Conservation (phyloP, 2,888 invertebrate genomes). For the Tenthredo scrophulariae region DNA sequence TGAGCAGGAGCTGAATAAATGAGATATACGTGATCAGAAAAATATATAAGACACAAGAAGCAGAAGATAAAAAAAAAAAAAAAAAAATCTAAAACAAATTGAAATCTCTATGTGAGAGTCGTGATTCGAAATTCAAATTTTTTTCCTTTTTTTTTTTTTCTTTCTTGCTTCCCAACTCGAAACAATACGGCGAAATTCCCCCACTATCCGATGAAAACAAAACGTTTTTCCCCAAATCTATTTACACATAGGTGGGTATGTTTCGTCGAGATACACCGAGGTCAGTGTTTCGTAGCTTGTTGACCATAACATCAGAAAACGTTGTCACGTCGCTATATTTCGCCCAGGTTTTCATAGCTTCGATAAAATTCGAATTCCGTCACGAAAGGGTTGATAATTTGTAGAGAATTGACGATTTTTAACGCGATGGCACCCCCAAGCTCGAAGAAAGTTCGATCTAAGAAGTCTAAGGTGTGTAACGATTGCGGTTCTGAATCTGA, state of each 20-base stretch:
- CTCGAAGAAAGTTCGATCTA: not conserved
- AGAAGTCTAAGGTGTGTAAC: not conserved
- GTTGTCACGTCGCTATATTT: not conserved
- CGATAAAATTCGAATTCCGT: not conserved
- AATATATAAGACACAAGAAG: not conserved
- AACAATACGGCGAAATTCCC: not conserved
- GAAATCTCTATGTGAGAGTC: not conserved
- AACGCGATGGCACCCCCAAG: not conserved
- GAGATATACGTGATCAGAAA: not conserved
- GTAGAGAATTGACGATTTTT: not conserved
- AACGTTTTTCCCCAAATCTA: not conserved
- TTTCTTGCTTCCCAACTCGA: not conserved
- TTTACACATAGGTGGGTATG: not conserved
- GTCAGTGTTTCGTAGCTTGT: conserved; percentile 22
- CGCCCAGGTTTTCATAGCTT: too few species aligned
- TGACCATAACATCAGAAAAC: not conserved
- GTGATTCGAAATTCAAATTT: not conserved
- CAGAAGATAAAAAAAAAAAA: not conserved
- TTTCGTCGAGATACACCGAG: not conserved
- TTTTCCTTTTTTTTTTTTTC: not conserved
- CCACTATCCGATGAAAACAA: not conserved
- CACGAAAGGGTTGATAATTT: not conserved
- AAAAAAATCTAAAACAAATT: not conserved
- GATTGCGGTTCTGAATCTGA: not conserved
- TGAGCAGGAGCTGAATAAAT: not conserved